phyloP scores from a whole-genome alignment of 1,140 invertebrate genomes.

The Aphelenchoides besseyi region DNA sequence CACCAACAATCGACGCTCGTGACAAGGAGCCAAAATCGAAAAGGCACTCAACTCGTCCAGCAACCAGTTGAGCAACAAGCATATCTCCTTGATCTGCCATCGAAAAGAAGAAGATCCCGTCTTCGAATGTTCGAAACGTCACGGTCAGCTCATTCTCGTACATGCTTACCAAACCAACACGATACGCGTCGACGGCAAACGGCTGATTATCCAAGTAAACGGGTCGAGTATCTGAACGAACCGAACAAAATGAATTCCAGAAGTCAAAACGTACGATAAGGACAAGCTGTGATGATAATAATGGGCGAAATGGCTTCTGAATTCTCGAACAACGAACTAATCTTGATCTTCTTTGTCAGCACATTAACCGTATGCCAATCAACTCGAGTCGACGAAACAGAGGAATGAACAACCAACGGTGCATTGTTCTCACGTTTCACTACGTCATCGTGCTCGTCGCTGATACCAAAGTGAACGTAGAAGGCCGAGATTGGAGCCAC shows the following conservation, averaged over 20 bases:
- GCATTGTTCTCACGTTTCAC: conserved; percentile 32
- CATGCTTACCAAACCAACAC: conserved; percentile 52
- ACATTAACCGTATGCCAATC: conserved; percentile 47
- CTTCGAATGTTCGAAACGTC: conserved; percentile 57
- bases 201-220: conserved; percentile 50
- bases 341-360: conserved; percentile 28
- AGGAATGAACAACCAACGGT: conserved; percentile 43
- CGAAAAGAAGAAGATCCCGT: conserved; percentile 61
- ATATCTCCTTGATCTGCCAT: conserved; percentile 60
- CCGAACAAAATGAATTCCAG: conserved; percentile 15
- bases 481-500: conserved; percentile 18
- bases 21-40: conserved; percentile 57
- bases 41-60: conserved; percentile 49
- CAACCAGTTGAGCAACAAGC: conserved; percentile 53
- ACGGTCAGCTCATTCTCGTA: conserved; percentile 60
- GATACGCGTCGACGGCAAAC: conserved; percentile 42
- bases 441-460: conserved; percentile 28
- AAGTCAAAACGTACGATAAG: conserved; percentile 25
- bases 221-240: conserved; percentile 34
- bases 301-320: conserved; percentile 34
- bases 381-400: conserved; percentile 43
- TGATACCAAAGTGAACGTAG: conserved; percentile 23
- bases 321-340: conserved; percentile 41
- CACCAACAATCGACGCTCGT: conserved; percentile 43
- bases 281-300: conserved; percentile 50